Conservation (phyloP, 2,888 invertebrate species). For the Lycaena phlaeas region DNA sequence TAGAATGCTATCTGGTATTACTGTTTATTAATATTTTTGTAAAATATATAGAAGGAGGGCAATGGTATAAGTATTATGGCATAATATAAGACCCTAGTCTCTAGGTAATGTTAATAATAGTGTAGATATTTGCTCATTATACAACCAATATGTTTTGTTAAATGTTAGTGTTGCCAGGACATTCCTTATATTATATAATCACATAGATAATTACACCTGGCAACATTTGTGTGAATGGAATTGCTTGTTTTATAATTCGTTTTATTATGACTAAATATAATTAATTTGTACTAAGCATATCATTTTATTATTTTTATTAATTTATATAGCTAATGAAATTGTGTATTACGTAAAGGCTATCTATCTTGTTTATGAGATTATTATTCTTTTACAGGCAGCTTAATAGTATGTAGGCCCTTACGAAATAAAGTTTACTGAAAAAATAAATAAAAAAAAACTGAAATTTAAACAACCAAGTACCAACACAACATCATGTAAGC, state of each 20-base stretch:
- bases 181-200: conserved; percentile 9
- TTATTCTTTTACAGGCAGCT: no score
- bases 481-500: no score
- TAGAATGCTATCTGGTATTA: background rate
- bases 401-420: no score
- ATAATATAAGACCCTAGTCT: conserved; percentile 58
- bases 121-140: conserved; percentile 50
- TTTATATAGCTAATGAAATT: no score
- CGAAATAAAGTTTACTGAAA: no score
- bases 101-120: conserved; percentile 51
- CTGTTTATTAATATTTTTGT: conserved; percentile 31
- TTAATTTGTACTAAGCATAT: background rate
- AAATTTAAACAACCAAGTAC: no score
- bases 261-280: background rate
- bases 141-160: conserved; percentile 35
- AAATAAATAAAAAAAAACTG: no score
- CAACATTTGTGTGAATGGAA: conserved; percentile 7
- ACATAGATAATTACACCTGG: conserved; percentile 4
- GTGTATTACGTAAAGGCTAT: no score
- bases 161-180: conserved; percentile 24
- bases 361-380: no score
- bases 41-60: conserved; percentile 29
- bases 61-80: conserved; percentile 44
- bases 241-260: conserved; percentile 2
- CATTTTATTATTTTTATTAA: background rate